phyloP scores from a whole-genome alignment of 30 jellyfish, hydroid and myxozoan genomes.

The Aurelia sp. region DNA sequence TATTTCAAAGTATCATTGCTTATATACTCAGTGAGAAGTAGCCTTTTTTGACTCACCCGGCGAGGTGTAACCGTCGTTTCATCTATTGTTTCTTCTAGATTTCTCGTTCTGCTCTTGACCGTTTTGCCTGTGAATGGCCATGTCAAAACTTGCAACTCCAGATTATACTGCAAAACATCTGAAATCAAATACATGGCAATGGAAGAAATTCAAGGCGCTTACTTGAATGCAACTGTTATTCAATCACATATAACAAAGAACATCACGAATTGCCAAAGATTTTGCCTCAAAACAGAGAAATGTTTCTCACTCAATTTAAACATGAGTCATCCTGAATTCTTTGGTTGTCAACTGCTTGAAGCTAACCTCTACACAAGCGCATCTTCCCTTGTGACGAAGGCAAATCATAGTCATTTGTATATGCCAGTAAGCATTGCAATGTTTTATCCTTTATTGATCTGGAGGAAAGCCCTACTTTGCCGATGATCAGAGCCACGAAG shows the following conservation, averaged over 20 bases:
- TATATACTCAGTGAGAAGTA: too few species aligned
- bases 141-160: constrained; percentile 20
- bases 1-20: too few species aligned
- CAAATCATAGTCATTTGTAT: constrained; percentile 6
- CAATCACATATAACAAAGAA: neutral
- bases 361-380: constrained; percentile 28
- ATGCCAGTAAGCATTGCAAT: constrained; percentile 33
- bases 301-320: constrained; percentile 27
- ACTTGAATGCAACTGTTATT: constrained; percentile 23
- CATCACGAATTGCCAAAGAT: constrained; percentile 16
- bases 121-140: too few species aligned
- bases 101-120: too few species aligned
- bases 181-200: constrained; percentile 30
- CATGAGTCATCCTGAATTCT: neutral
- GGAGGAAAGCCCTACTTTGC: too few species aligned
- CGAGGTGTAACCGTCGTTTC: too few species aligned
- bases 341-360: constrained; percentile 7
- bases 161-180: constrained; percentile 19
- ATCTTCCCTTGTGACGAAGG: neutral
- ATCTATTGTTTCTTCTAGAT: too few species aligned
- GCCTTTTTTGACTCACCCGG: too few species aligned
- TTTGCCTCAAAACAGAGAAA: constrained; percentile 16
- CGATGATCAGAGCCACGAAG: too few species aligned
- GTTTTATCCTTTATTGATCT: neutral
- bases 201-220: constrained; percentile 12